Percentiles rank a stretch among this genome's conserved stretches.
Conservation (phyloP, 2,888 invertebrate genomes). For the Cerastis leucographa region DNA sequence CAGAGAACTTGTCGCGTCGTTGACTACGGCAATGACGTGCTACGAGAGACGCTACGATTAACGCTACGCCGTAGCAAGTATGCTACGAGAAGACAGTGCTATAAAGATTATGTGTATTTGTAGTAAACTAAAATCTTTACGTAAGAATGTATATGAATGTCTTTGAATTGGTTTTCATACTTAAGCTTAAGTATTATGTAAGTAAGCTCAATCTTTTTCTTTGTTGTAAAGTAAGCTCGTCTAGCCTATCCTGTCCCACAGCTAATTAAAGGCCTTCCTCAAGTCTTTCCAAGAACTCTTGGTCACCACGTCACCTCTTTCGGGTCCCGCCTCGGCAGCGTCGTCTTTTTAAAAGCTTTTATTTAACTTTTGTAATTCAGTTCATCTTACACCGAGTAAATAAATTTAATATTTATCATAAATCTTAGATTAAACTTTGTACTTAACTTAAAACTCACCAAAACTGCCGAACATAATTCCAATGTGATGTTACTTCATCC, state of each 20-base stretch:
- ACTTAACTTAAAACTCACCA: neutral
- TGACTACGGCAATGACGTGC: conserved; percentile 30
- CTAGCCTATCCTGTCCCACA: neutral
- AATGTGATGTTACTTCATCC: neutral
- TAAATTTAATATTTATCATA: neutral
- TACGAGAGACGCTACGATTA: conserved; percentile 29
- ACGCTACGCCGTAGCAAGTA: conserved; percentile 18
- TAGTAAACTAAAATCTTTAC: neutral
- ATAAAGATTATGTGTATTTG: neutral
- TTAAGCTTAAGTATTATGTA: neutral
- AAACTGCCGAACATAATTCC: neutral
- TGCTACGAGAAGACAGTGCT: conserved; percentile 14
- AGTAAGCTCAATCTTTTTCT: neutral
- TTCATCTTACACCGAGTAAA: neutral
- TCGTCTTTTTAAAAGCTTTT: too few relatives aligned
- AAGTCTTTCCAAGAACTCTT: neutral
- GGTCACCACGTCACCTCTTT: neutral
- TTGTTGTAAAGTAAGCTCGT: too few relatives aligned
- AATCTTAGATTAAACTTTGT: neutral
- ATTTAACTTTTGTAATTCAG: neutral
- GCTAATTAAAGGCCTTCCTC: neutral
- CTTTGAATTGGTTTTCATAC: neutral
- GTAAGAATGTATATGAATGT: neutral
- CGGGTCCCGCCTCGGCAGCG: neutral
- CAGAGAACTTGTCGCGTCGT: conserved; percentile 8